Conservation (phyloP, 2,797 vertebrate species). For the Pristis pectinata region DNA sequence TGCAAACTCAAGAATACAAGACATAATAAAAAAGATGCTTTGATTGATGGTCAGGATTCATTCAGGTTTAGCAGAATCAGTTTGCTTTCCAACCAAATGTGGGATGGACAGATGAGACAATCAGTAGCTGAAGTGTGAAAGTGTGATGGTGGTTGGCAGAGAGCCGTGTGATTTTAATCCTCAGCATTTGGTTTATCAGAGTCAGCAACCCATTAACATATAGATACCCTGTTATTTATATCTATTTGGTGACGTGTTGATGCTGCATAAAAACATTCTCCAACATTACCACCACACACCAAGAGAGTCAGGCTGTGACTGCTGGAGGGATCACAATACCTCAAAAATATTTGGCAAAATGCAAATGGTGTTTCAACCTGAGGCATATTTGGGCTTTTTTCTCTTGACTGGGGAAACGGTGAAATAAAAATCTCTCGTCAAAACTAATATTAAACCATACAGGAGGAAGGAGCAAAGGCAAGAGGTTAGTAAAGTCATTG, state of each 20-base stretch:
- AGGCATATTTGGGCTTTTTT: background rate
- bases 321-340: background rate
- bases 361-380: background rate
- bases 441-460: background rate
- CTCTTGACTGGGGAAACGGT: background rate
- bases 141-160: background rate
- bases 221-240: background rate
- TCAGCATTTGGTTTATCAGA: background rate
- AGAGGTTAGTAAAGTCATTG: background rate
- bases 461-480: background rate
- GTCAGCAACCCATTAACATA: background rate
- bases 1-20: too few relatives aligned
- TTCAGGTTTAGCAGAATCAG: background rate
- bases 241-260: background rate
- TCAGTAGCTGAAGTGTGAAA: background rate
- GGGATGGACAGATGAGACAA: background rate
- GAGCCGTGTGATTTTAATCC: background rate
- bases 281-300: background rate
- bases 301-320: background rate
- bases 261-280: background rate
- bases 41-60: background rate
- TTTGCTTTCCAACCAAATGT: background rate
- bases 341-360: background rate
- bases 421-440: background rate
- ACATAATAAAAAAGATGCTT: background rate